phyloP scores from a whole-genome alignment of 1,140 invertebrate genomes.

The Anagrus nilaparvatae region DNA sequence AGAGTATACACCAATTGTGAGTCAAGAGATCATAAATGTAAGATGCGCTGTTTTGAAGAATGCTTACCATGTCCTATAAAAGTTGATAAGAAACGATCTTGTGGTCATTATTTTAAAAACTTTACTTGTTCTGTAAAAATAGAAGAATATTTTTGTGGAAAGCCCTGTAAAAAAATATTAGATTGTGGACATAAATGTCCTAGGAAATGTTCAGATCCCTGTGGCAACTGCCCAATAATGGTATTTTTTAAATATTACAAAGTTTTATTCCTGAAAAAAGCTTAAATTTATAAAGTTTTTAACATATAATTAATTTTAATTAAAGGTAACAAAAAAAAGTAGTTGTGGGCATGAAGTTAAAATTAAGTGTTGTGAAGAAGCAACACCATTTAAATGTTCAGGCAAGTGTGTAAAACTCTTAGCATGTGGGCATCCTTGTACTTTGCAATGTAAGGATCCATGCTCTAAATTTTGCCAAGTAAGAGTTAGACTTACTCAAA shows the following conservation, averaged over 20 bases:
- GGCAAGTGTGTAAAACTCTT: background rate
- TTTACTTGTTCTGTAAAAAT: slow-evolving; percentile 2
- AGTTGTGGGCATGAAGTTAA: slow-evolving; percentile 1
- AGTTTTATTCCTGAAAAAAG: no score
- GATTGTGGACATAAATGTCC: background rate
- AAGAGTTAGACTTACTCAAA: background rate
- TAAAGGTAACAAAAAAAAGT: background rate
- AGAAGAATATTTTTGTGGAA: background rate
- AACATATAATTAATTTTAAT: background rate
- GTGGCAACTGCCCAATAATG: background rate
- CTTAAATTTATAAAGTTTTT: background rate
- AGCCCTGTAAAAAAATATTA: background rate
- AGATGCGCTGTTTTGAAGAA: slow-evolving; percentile 38
- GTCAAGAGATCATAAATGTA: slow-evolving; percentile 39
- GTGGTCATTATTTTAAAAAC: slow-evolving; percentile 33
- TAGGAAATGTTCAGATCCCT: background rate
- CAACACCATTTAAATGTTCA: background rate
- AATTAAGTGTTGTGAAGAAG: slow-evolving; percentile 4
- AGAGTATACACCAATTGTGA: background rate
- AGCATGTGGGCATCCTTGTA: background rate
- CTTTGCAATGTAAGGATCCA: background rate
- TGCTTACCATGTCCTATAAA: slow-evolving; percentile 40
- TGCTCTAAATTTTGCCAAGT: background rate
- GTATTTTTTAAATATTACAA: background rate
- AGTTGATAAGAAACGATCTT: slow-evolving; percentile 36